Evolutionary conservation across 2,797 vertebrate species (phyloP).

Genomic region (Peromyscus eremicus): DNA sequence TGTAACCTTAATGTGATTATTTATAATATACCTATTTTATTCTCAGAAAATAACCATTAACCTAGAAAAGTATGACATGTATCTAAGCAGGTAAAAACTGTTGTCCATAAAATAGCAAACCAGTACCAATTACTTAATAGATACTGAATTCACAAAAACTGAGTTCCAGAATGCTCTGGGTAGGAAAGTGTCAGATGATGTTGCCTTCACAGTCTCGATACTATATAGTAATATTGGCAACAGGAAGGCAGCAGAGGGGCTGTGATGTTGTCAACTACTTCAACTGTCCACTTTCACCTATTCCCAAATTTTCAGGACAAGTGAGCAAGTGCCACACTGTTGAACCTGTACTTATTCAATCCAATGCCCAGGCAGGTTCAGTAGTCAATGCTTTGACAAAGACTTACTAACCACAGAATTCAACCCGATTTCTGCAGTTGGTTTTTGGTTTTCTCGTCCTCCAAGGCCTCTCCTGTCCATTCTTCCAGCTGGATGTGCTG

Average conservation of each 20-base stretch:
- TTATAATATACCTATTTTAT: constrained; percentile 57
- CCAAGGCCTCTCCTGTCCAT: neutral
- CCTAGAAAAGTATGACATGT: constrained; percentile 17
- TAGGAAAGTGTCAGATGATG: constrained; percentile 20
- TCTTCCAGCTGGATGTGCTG: neutral
- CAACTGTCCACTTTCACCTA: constrained; percentile 51
- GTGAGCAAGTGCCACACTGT: constrained; percentile 57
- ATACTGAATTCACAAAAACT: constrained; percentile 45
- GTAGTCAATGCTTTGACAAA: constrained; percentile 32
- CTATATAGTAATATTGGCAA: neutral
- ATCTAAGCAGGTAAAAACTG: constrained; percentile 47
- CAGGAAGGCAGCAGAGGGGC: constrained; percentile 45
- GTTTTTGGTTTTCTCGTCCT: neutral
- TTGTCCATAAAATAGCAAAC: constrained; percentile 26
- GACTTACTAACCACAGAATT: constrained; percentile 39
- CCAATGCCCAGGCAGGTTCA: constrained; percentile 19
- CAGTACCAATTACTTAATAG: constrained; percentile 26
- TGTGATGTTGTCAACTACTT: constrained; percentile 59
- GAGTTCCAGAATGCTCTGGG: constrained; percentile 27
- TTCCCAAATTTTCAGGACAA: constrained; percentile 59
- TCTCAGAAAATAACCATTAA: constrained; percentile 38
- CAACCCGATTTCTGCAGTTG: neutral
- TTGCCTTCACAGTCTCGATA: neutral
- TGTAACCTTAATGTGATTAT: neutral
- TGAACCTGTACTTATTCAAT: constrained; percentile 55